These are phyloP conservation scores for Rhipidura dahli DNA, from an alignment of 2,113 vertebrate genomes.

Conservation along the genomic window DNA sequence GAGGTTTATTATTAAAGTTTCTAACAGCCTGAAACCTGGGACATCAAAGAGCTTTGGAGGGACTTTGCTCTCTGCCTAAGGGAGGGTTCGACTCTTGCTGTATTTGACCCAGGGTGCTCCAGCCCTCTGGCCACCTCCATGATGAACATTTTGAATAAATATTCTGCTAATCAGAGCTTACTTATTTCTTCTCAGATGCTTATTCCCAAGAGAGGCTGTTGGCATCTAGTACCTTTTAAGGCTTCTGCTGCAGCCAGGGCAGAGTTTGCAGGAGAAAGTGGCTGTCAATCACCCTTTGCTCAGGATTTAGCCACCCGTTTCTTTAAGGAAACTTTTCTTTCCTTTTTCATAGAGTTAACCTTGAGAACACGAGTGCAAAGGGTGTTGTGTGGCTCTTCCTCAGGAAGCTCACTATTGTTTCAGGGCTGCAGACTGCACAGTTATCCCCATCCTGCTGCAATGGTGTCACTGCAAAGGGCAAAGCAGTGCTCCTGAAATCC, in stretches of 20 bases:
- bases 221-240: fast-evolving
- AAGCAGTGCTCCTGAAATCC: neutral
- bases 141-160: neutral
- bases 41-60: neutral
- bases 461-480: neutral
- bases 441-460: neutral
- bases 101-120: neutral
- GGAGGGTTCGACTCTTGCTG: neutral
- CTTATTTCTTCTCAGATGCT: neutral
- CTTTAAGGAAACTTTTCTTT: neutral
- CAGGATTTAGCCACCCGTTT: no score
- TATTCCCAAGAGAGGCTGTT: no score
- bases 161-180: neutral
- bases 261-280: neutral
- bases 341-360: neutral
- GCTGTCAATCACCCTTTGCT: neutral
- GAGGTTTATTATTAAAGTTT: neutral
- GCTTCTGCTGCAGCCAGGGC: neutral
- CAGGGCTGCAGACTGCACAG: neutral
- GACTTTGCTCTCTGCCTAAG: neutral
- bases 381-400: neutral
- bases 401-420: neutral
- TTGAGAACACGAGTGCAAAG: neutral
- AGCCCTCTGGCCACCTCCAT: neutral
- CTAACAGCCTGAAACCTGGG: neutral